Evolutionary conservation across 2,113 vertebrate genomes (phyloP), one percentile per base, ranked within the genome.

Genomic region (Hippocampus comes): DNA sequence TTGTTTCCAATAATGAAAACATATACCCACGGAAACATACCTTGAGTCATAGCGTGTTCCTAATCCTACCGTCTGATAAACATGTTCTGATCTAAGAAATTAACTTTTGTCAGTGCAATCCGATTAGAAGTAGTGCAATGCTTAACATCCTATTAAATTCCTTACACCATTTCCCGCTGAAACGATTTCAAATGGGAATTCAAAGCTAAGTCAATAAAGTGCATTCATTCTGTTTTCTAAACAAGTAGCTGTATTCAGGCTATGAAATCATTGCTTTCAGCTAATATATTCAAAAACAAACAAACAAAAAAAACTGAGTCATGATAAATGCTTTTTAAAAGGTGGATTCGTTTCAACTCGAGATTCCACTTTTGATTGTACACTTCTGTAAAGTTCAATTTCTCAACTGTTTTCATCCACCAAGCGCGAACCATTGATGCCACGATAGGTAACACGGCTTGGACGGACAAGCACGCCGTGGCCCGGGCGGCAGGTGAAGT

Each of bases 401-500:
- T 70, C 72, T 92, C 81, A 96, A 75, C 92, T 90, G 4, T 78
- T 84, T 7, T 97, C 96, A 1, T 93, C 93, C 30, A 98, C 94
- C 1, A 99, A 89, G 67, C 92, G 94, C 0, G 94, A 89, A 0
- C 97, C 97, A 0, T 94, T 98, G 71, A 99, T 98, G 0, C 97
- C 97, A 0, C 95, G 92, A 63, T 97, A 96, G 49, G 96, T 96
- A 5, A 99, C 94, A 8, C 97, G 90, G 87, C 96, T 95, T 0
- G 97, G 96, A 0, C 97, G 91, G 1, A 99, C 97, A 17, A 99
- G 71, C 27, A 98, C 94, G 0, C 97, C 97, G 0, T 96, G 91
- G 77, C 94, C 92, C 0, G 90, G 90, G 69, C 89, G 93, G 63
- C 97, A 99, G 80, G 78, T 94, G 89, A 99, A 99, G 69, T 99